Conservation (phyloP, 2,797 vertebrate species). For the Eleutherodactylus coqui region DNA sequence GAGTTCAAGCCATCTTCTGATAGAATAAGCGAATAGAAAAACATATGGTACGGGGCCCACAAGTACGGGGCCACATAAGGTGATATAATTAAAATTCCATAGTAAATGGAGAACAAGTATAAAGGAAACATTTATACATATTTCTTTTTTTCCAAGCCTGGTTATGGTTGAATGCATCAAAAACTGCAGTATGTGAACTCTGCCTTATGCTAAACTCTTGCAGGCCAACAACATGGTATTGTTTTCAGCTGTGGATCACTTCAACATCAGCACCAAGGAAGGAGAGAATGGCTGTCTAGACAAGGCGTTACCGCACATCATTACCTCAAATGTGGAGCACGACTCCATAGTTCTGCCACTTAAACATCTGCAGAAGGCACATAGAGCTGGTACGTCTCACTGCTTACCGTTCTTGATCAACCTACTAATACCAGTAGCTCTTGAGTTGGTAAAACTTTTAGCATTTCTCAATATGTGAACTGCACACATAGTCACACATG, state of each 20-base stretch:
- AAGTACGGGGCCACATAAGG: too few species aligned
- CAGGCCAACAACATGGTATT: constrained; percentile 94
- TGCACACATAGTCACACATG: too few species aligned
- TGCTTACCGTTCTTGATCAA: neutral
- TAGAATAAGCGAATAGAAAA: too few species aligned
- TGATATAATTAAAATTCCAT: too few species aligned
- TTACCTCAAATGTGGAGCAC: constrained; percentile 89
- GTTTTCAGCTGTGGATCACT: constrained; percentile 82
- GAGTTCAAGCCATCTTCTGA: too few species aligned
- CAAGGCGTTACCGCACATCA: constrained; percentile 78
- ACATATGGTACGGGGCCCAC: too few species aligned
- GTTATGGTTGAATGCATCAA: too few species aligned
- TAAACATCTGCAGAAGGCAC: constrained; percentile 77
- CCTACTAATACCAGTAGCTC: too few species aligned
- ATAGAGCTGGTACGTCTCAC: constrained; percentile 78
- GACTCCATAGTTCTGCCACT: constrained; percentile 86
- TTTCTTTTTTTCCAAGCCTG: too few species aligned
- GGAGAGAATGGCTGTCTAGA: constrained; percentile 48
- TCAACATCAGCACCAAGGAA: constrained; percentile 67
- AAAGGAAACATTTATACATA: too few species aligned
- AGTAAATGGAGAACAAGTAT: too few species aligned
- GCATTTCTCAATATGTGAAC: too few species aligned
- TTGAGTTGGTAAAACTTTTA: neutral
- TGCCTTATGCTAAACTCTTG: neutral
- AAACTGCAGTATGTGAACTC: neutral